Conservation (phyloP, 2,797 vertebrate species). For the Epinephelus coioides region DNA sequence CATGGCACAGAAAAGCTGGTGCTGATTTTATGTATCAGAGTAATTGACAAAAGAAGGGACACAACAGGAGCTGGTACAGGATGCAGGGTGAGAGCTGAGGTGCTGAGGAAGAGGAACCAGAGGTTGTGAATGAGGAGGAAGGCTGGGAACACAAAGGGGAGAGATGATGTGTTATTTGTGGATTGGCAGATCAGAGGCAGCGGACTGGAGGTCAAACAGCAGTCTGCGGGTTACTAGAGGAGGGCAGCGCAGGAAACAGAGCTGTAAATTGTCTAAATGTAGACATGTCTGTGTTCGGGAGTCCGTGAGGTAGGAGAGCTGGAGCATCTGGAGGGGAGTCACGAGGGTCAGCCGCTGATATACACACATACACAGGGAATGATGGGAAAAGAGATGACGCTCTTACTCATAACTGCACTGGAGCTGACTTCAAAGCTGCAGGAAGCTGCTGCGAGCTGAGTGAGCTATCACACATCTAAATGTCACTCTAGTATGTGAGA, state of each 20-base stretch:
- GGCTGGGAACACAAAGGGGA: neutral
- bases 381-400: slow-evolving; percentile 41
- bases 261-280: slow-evolving; percentile 40
- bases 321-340: slow-evolving; percentile 43
- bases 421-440: slow-evolving; percentile 42
- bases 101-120: neutral
- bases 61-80: neutral
- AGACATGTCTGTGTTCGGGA: slow-evolving; percentile 11
- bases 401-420: slow-evolving; percentile 35
- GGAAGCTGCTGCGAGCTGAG: slow-evolving; percentile 20
- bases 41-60: neutral
- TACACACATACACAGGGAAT: slow-evolving; percentile 1
- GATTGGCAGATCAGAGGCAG: neutral
- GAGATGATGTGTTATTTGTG: neutral
- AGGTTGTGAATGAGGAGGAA: neutral
- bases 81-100: neutral
- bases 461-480: neutral
- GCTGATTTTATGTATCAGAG: neutral
- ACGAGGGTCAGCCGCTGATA: slow-evolving; percentile 18
- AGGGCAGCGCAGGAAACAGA: slow-evolving; percentile 3
- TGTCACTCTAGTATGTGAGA: neutral
- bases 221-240: slow-evolving; percentile 8
- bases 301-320: slow-evolving; percentile 15
- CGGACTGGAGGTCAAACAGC: slow-evolving; percentile 17
- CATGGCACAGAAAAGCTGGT: too few species aligned